phyloP scores from a whole-genome alignment of 2,797 vertebrate species.

The Allobates femoralis region DNA sequence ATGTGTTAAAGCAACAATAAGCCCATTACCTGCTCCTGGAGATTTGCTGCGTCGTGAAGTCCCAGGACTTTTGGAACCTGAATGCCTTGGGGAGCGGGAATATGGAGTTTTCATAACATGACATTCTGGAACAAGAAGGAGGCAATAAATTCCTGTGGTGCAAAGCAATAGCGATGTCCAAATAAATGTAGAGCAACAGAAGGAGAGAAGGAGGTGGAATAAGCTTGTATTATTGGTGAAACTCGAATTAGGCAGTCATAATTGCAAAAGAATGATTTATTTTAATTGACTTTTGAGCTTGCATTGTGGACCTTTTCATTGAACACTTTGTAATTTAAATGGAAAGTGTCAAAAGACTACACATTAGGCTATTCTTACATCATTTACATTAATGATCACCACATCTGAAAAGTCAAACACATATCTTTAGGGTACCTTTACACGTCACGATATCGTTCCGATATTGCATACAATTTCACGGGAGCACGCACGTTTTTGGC shows the following conservation, averaged over 20 bases:
- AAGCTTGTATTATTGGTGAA: background rate
- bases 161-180: background rate
- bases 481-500: no score
- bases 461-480: no score
- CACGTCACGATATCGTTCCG: no score
- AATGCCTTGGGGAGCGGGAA: slow-evolving; percentile 76
- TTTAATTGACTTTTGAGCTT: background rate
- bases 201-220: background rate
- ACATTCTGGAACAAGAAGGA: slow-evolving; percentile 80
- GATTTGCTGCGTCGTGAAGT: slow-evolving; percentile 89
- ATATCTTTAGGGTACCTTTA: no score
- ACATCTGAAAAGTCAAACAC: background rate
- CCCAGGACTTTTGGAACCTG: slow-evolving; percentile 86
- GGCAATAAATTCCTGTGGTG: background rate
- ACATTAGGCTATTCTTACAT: no score
- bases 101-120: slow-evolving; percentile 88
- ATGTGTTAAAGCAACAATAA: background rate
- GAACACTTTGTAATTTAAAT: no score
- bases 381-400: no score
- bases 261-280: background rate
- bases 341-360: no score
- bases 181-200: background rate
- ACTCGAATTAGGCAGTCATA: background rate
- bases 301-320: background rate
- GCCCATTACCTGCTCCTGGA: slow-evolving; percentile 83